Evolutionary conservation across 2,113 vertebrate species (phyloP), one percentile per base, ranked within the genome.

Genomic region (Entelurus aequoreus): DNA sequence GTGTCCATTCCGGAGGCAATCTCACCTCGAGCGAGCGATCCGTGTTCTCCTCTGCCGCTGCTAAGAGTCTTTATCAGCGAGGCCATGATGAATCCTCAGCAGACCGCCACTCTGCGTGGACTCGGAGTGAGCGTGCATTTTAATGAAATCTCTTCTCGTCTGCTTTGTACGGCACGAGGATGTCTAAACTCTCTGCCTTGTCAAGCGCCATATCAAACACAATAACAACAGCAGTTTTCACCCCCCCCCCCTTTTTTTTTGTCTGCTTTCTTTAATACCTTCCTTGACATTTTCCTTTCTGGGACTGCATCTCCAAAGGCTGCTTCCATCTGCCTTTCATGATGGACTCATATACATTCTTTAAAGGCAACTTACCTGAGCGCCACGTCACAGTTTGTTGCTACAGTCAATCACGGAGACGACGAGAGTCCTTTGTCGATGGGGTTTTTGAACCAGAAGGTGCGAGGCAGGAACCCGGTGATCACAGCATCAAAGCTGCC

Each of bases 171-270:
- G 69, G 79, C 83, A 81, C 77, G 72, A 86, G 83, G 74, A 87
- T 86, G 88, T 88, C 82, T 86, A 86, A 90, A 88, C 85, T 86
- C 83, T 84, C 82, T 78, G 77, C 83, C 84, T 86, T 85, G 87
- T 90, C 86, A 87, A 87, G 86, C 84, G 87, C 75, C 81, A 86
- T 86, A 89, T 89, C 87, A 88, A 87, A 90, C 81, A 83, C 80
- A 84, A 80, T 75, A 85, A 86, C 80, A 87, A 85, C 87, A 87
- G 73, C 75, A 60, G 36, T 62, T 73, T 73, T 67, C 74, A 62
- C 76, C 75, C 80, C 72, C 76, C 68, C 67, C 79, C 68, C 58
- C 54, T 60, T 82, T 80, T 72, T 84, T 79, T 71, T 70, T 67
- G 74, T 79, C 68, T 57, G n/a, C 55, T 57, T 57, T 57, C 40